Evolutionary conservation across 2,888 invertebrate genomes (phyloP).

Genomic region (Microctonus brassicae): DNA sequence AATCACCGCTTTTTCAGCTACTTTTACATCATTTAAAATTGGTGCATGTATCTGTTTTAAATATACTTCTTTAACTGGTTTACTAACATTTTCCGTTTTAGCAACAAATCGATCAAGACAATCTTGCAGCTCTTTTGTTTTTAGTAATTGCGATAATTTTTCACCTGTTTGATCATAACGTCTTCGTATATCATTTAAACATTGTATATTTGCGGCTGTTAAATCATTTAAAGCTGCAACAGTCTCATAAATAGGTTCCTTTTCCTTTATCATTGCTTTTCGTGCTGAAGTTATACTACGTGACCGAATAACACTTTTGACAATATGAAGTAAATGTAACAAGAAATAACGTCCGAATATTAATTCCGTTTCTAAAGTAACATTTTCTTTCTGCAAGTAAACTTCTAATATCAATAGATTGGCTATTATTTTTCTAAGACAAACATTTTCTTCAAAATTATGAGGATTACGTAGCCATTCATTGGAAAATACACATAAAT

Average conservation of each 20-base stretch:
- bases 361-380: constrained; percentile 33
- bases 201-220: constrained; percentile 19
- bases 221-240: constrained; percentile 5
- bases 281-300: neutral
- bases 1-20: constrained; percentile 25
- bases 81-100: neutral
- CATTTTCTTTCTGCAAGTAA: constrained; percentile 23
- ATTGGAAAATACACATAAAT: constrained; percentile 19
- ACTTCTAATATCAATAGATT: constrained; percentile 33
- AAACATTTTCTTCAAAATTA: constrained; percentile 8
- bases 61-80: neutral
- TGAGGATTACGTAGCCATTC: neutral
- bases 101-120: constrained; percentile 19
- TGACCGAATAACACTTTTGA: constrained; percentile 32
- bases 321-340: constrained; percentile 27
- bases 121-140: neutral
- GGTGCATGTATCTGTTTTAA: neutral
- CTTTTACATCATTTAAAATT: constrained; percentile 1
- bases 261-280: neutral
- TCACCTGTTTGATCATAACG: constrained; percentile 4
- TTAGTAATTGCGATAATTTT: constrained; percentile 18
- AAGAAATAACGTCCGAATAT: constrained; percentile 13
- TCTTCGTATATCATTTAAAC: constrained; percentile 21
- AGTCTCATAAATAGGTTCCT: neutral
- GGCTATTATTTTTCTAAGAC: constrained; percentile 28